Evolutionary conservation across 2,888 invertebrate genomes (phyloP).

Genomic region (Sphaerophoria taeniata): DNA sequence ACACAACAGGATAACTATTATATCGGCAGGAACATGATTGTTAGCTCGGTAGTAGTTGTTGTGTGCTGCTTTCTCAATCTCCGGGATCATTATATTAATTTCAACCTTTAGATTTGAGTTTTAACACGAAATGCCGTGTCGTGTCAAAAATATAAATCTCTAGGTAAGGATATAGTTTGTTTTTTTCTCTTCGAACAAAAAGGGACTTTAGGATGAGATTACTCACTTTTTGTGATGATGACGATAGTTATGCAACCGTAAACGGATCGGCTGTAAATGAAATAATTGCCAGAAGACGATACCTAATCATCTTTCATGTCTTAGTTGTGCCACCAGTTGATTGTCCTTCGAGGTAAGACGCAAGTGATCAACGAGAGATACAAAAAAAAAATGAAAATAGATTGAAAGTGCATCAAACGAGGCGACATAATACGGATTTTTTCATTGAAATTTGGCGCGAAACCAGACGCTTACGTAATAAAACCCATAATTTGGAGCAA

Average conservation of each 20-base stretch:
- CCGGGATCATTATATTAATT: conserved; percentile 28
- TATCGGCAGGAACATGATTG: conserved; percentile 76
- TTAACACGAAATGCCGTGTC: conserved; percentile 56
- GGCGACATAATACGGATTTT: conserved; percentile 60
- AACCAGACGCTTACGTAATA: conserved; percentile 46
- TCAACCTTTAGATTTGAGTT: conserved; percentile 44
- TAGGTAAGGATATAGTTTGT: conserved; percentile 60
- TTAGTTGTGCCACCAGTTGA: conserved; percentile 47
- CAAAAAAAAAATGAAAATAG: neutral
- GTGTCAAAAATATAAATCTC: conserved; percentile 40
- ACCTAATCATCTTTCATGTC: conserved; percentile 60
- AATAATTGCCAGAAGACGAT: conserved; percentile 69
- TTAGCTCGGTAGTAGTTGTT: conserved; percentile 57
- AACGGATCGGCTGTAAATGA: conserved; percentile 53
- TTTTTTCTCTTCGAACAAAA: conserved; percentile 42
- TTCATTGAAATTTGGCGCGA: conserved; percentile 61
- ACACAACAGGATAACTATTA: conserved; percentile 76
- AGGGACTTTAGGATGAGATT: conserved; percentile 49
- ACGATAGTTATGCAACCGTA: conserved; percentile 57
- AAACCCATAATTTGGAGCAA: conserved; percentile 6
- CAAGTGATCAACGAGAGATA: conserved; percentile 60
- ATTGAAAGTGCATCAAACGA: conserved; percentile 57
- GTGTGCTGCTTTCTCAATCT: conserved; percentile 33
- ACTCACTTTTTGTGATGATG: conserved; percentile 42
- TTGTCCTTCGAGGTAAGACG: conserved; percentile 43